A percentile compares a stretch with the other conserved stretches of the same genome.
These are phyloP conservation scores for Rotaria magnacalcarata DNA, from an alignment of 2,888 invertebrate genomes.

Conservation along the genomic window DNA sequence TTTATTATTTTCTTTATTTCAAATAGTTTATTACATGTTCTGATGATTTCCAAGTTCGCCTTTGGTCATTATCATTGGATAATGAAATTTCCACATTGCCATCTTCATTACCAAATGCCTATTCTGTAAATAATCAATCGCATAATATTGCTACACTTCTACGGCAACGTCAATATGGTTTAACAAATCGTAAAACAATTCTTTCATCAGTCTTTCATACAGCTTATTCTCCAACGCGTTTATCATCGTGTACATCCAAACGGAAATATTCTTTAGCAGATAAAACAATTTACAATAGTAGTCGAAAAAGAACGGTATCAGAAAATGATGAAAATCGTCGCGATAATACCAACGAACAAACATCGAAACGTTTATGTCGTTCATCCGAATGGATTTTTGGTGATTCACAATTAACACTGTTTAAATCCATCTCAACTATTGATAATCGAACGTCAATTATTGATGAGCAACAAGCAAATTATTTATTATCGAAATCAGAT, in stretches of 20 bases:
- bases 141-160: constrained; percentile 13
- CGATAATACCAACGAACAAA: background rate
- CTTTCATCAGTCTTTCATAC: constrained; percentile 22
- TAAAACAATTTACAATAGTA: background rate
- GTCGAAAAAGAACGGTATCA: constrained; percentile 11
- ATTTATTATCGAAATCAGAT: constrained; percentile 22
- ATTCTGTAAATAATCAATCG: background rate
- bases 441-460: background rate
- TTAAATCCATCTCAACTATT: background rate
- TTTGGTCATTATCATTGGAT: background rate
- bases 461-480: background rate
- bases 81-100: background rate
- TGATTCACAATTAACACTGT: constrained; percentile 8
- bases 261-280: background rate
- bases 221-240: background rate
- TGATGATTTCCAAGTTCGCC: constrained; percentile 28
- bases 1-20: background rate
- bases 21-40: constrained; percentile 29
- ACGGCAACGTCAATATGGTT: constrained; percentile 13
- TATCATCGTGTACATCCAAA: background rate
- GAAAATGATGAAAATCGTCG: background rate
- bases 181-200: background rate
- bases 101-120: background rate
- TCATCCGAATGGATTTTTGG: constrained; percentile 7
- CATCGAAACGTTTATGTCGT: constrained; percentile 32